Base-by-base conservation (phyloP, 1,140 invertebrate genomes). In the Eciton burchellii region DNA sequence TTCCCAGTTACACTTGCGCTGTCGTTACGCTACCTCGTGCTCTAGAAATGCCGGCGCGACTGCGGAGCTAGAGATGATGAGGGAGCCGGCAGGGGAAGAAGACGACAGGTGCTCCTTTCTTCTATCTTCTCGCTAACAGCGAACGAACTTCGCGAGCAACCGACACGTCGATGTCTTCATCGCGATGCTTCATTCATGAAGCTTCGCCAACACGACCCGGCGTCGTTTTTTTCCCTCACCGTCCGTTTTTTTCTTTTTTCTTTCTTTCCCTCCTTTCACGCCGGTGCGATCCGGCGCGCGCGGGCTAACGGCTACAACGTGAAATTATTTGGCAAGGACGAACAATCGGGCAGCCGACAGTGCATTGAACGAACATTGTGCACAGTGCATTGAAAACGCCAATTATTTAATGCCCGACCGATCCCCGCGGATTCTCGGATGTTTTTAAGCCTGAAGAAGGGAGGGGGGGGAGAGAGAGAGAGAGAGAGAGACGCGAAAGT, bases 1-100 rank as follows among this genome's bases (percentile, higher is more conserved):
- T 52, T 62, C 85, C 85, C 85, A 89, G 85, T 89, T 89, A 89
- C 89, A 89, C 88, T 89, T 89, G n/a, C n/a, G n/a, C n/a, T n/a
- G 89, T 89, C 89, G 89, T 89, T 89, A 71, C 88, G 89, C 89
- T 89, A 89, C 62, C 83, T 72, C 77, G 65, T 79, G 59, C 52
- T 74, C 77, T 87, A 88, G 85, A 62, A 85, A 86, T 83, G 76
- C 71, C 63, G 43, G 21, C 14, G 16, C 16, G 81, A n/a, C n/a
- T 29, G 60, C 11, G 71, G 47, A 70, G 74, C 12, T 62, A 29
- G 59, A 81, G 65, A 79, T 54, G 68, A 71, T 72, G 82, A 81
- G 52, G 41, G 54, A 45, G 43, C 47, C 24, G 14, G 6, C 2
- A 35, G 35, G 84, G 21, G 41, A 74, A 81, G 86, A 74, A 81